These are phyloP conservation scores for Monomorium pharaonis DNA, from an alignment of 1,140 invertebrate species.

Conservation along the genomic window DNA sequence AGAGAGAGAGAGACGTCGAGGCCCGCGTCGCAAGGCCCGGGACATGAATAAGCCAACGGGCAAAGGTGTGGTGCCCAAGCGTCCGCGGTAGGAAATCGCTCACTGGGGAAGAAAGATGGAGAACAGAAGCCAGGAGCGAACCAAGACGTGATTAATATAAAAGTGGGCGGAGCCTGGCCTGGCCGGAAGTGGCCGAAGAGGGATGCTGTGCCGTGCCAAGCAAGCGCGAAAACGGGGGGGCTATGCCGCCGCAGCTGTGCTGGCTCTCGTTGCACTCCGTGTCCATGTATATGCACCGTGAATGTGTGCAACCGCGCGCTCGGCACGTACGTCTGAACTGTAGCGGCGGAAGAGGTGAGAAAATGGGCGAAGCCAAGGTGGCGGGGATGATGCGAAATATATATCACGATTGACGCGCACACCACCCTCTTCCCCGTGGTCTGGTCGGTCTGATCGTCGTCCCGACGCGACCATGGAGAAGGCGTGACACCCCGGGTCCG, in stretches of 20 bases:
- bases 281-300: conserved; percentile 42
- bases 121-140: conserved; percentile 80
- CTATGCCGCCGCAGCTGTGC: conserved; percentile 74
- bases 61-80: conserved; percentile 84
- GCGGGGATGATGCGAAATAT: conserved; percentile 67
- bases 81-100: conserved; percentile 82
- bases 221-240: conserved; percentile 81
- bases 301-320: conserved; percentile 34
- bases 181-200: conserved; percentile 84
- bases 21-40: conserved; percentile 76
- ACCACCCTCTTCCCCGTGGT: conserved; percentile 45
- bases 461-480: conserved; percentile 53
- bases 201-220: conserved; percentile 83
- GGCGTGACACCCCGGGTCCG: conserved; percentile 61
- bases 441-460: too few species aligned
- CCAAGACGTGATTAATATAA: conserved; percentile 86
- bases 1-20: conserved; percentile 58
- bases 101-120: conserved; percentile 82
- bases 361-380: conserved; percentile 68
- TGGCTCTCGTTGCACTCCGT: conserved; percentile 59
- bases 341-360: conserved; percentile 77
- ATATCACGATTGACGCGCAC: conserved; percentile 65
- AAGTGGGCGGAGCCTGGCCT: conserved; percentile 84
- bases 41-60: conserved; percentile 83
- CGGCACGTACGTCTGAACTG: conserved; percentile 47